Evolutionary conservation across 2,888 invertebrate genomes (phyloP), one percentile per base, ranked within the genome.

Genomic region (Xestoiulus laeticollis): DNA sequence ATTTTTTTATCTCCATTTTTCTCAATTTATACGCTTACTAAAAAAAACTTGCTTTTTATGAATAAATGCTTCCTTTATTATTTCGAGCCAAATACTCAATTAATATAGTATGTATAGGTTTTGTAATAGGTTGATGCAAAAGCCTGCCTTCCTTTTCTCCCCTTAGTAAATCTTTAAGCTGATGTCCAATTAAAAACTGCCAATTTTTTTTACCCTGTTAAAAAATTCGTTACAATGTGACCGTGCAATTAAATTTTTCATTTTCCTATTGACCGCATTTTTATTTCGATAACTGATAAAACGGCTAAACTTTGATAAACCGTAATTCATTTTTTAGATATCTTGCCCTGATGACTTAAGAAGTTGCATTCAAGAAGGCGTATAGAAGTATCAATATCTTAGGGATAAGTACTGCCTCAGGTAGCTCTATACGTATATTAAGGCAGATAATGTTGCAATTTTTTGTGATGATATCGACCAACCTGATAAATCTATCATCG

Each of bases 381-480:
- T 59, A 59, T 22, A 22, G 59, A 59, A 3, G 59, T 59, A 59
- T 59, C 59, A 22, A 59, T 59, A 59, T 59, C 59, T 5, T 5
- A n/a, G 59, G 22, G 4, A 22, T 59, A 59, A 59, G 59, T 22
- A 59, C 6, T 59, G 59, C 59, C 59, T 59, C 59, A 22, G 59
- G 59, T 53, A 53, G 53, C 4, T 19, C 12, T 8, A 16, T 16
- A 53, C 53, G 19, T 19, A 16, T 53, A 19, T 53, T 59, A 59
- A 59, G 22, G 59, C 59, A 59, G 59, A 59, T 59, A 59, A 59
- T 59, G 59, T 59, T 59, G 59, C n/a, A 59, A 59, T 59, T 59
- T n/a, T n/a, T 59, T 1, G 59, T 2, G 22, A 22, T 59, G 59
- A 59, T 59, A 59, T 59, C 59, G 59, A 59, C 59, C 59, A 59